Conservation (phyloP, 2,113 vertebrate genomes). For the Dolichallabes microphthalmus region DNA sequence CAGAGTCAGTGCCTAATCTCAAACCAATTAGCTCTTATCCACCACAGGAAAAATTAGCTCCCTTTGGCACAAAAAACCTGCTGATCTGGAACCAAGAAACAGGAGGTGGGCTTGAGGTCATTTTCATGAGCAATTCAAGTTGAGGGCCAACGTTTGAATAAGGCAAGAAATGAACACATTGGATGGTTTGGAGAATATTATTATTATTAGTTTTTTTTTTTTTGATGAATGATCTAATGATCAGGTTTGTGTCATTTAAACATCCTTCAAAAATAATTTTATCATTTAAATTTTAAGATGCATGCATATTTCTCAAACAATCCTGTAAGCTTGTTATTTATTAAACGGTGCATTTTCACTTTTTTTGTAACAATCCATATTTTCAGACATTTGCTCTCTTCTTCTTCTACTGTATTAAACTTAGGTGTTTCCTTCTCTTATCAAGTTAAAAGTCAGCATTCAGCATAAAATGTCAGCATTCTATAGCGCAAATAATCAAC, state of each 20-base stretch:
- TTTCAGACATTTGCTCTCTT: neutral
- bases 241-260: neutral
- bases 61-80: neutral
- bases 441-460: neutral
- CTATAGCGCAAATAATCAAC: neutral
- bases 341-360: neutral
- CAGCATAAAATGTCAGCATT: no score
- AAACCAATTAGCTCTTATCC: constrained; percentile 22
- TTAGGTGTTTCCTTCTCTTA: neutral
- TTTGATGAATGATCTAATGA: neutral
- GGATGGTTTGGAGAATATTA: neutral
- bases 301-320: neutral
- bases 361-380: neutral
- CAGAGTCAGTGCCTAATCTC: neutral
- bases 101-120: neutral
- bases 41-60: neutral
- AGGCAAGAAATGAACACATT: neutral
- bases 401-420: neutral
- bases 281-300: no score
- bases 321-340: neutral
- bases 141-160: neutral
- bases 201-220: no score
- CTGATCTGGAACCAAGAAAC: constrained; percentile 7
- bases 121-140: neutral
- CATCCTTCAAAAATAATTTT: neutral